Percentiles rank a stretch among this genome's conserved stretches.
Evolutionary conservation across 2,113 vertebrate genomes (phyloP).

Genomic region (Progne subis): DNA sequence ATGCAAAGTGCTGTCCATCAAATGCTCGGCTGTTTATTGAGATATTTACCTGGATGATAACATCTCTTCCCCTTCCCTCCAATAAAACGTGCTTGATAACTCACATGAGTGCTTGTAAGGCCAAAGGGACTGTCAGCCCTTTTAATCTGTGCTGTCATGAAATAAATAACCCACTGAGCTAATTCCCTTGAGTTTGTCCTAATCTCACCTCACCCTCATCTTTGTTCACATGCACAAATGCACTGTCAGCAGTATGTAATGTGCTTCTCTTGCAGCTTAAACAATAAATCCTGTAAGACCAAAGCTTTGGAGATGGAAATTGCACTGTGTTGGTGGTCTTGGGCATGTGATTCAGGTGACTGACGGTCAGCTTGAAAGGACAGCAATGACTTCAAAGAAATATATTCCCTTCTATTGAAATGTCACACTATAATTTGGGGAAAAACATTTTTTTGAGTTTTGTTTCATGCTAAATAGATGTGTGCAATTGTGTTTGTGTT

Average conservation of each 20-base stretch:
- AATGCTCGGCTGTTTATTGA: neutral
- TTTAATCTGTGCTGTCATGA: constrained; percentile 52
- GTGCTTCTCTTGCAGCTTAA: neutral
- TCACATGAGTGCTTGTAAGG: neutral
- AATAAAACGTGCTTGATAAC: neutral
- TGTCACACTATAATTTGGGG: neutral
- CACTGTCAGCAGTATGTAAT: neutral
- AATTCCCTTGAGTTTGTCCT: constrained; percentile 54
- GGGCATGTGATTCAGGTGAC: neutral
- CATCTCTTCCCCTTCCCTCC: neutral
- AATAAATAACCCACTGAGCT: constrained; percentile 67
- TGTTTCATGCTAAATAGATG: neutral
- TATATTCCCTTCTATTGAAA: neutral
- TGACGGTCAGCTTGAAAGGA: neutral
- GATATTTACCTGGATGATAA: neutral
- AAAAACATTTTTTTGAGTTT: neutral
- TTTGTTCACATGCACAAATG: neutral
- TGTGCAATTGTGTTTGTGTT: neutral
- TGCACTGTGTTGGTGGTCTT: neutral
- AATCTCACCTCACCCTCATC: constrained; percentile 53
- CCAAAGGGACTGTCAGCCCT: constrained; percentile 7
- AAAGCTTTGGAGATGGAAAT: constrained; percentile 8
- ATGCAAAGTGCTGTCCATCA: neutral
- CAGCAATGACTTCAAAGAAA: neutral
- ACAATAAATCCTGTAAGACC: constrained; percentile 26